These are phyloP conservation scores for Cotesia glomerata DNA, from an alignment of 1,140 invertebrate species.

Conservation along the genomic window DNA sequence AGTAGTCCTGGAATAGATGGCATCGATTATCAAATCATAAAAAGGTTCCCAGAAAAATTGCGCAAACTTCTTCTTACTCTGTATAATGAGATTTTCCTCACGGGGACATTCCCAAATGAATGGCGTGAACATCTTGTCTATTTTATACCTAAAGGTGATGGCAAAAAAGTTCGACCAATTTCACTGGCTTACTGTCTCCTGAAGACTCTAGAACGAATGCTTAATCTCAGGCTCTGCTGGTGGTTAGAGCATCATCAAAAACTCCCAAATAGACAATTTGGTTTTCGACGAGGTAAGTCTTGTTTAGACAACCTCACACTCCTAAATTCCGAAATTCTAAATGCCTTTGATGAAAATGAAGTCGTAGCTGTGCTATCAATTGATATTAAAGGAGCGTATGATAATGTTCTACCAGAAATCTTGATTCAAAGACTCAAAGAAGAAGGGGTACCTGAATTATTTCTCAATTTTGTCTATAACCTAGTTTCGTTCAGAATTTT, in stretches of 20 bases:
- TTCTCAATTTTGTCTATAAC: not conserved
- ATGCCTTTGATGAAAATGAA: constrained; percentile 10
- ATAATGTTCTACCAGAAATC: constrained; percentile 24
- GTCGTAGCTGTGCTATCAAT: constrained; percentile 8
- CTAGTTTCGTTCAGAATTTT: too few species aligned
- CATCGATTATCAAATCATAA: not conserved
- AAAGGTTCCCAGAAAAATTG: not conserved
- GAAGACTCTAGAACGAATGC: constrained; percentile 29
- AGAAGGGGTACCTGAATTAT: constrained; percentile 7
- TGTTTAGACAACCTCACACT: constrained; percentile 27
- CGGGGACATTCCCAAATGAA: not conserved
- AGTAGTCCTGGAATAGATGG: not conserved
- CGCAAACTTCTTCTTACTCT: not conserved
- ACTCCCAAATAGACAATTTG: constrained; percentile 31
- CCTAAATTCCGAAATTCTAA: constrained; percentile 13
- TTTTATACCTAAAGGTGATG: constrained; percentile 32
- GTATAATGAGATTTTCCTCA: not conserved
- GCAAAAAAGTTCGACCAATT: constrained; percentile 37
- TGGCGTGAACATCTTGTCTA: not conserved
- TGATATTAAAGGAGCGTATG: constrained; percentile 25
- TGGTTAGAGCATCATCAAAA: constrained; percentile 27
- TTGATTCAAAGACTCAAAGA: constrained; percentile 14
- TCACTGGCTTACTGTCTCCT: constrained; percentile 29
- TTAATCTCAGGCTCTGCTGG: constrained; percentile 16
- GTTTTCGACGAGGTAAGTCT: constrained; percentile 32